Evolutionary conservation across 1,140 invertebrate genomes (phyloP), one percentile per base, ranked within the genome.

Genomic region (Camponotus pennsylvanicus): DNA sequence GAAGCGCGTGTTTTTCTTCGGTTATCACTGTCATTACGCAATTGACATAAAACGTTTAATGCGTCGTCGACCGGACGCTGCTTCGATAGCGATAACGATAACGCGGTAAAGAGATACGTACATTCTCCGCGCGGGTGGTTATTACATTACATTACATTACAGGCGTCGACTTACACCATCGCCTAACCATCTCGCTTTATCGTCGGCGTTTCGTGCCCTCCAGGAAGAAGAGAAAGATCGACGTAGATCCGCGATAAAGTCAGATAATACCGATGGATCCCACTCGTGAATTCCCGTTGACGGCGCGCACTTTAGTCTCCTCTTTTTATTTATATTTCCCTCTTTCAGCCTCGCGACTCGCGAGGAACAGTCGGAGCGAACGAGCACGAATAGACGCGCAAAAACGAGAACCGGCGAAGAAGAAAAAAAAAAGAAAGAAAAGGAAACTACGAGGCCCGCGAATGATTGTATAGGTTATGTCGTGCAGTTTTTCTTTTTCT

Each of bases 21-120:
- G 21, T 77, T 86, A 89, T 88, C 88, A 27, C 34, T 73, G 63
- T 63, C 59, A 75, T 91, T 89, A 86, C 88, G 82, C 89, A 91
- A 91, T 34, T 71, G 45, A 18, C 34, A 8, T 63, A 83, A 87
- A 85, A 89, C 80, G 52, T 13, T 40, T 21, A 21, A 52, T 80
- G 78, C 13, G 21, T 0, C 13, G n/a, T 6, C 37, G 67, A 63
- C 42, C 15, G 15, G 1, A 40, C n/a, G 15, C n/a, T 34, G 59
- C 1, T 71, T 71, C n/a, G 61, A 18, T 21, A 57, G 27, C n/a
- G 49, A 52, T 52, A 18, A 15, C 73, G 49, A 37, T 37, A 73
- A 73, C n/a, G 15, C 15, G 18, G 27, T 64, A 64, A 64, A 8
- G 32, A 64, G 27, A 64, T 3, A 32, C 15, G 32, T 3, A 32